Evolutionary conservation across 2,888 invertebrate species (phyloP).

Genomic region (Rotaria sp.): DNA sequence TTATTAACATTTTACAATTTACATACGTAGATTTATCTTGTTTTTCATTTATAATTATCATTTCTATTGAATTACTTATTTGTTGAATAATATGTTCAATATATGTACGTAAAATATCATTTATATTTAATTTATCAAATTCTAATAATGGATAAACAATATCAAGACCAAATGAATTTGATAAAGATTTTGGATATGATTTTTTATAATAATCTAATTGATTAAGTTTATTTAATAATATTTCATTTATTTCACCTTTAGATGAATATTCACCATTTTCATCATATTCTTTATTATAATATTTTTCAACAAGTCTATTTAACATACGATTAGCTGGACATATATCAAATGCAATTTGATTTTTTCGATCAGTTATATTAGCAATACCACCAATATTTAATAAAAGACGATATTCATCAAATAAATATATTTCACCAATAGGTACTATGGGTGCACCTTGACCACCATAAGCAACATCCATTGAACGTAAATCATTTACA

Average conservation of each 20-base stretch:
- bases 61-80: slow-evolving; percentile 11
- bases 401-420: slow-evolving; percentile 46
- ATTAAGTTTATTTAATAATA: slow-evolving; percentile 45
- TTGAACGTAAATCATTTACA: slow-evolving; percentile 49
- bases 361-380: slow-evolving; percentile 46
- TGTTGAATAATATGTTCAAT: slow-evolving; percentile 47
- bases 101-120: slow-evolving; percentile 47
- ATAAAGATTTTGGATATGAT: slow-evolving; percentile 48
- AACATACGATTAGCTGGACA: slow-evolving; percentile 49
- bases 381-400: slow-evolving; percentile 51
- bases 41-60: slow-evolving; percentile 18
- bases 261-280: slow-evolving; percentile 46
- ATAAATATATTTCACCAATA: slow-evolving; percentile 48
- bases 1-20: slow-evolving; percentile 45
- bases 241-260: slow-evolving; percentile 44
- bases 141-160: slow-evolving; percentile 47
- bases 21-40: neutral
- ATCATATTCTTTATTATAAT: slow-evolving; percentile 45
- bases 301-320: slow-evolving; percentile 45
- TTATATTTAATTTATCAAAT: neutral
- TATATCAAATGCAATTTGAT: slow-evolving; percentile 44
- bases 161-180: slow-evolving; percentile 47
- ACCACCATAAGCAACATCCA: slow-evolving; percentile 50
- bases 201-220: slow-evolving; percentile 45
- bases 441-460: slow-evolving; percentile 51